Evolutionary conservation across 2,797 vertebrate genomes (phyloP), one percentile per base, ranked within the genome.

Genomic region (Ispidina lecontei): DNA sequence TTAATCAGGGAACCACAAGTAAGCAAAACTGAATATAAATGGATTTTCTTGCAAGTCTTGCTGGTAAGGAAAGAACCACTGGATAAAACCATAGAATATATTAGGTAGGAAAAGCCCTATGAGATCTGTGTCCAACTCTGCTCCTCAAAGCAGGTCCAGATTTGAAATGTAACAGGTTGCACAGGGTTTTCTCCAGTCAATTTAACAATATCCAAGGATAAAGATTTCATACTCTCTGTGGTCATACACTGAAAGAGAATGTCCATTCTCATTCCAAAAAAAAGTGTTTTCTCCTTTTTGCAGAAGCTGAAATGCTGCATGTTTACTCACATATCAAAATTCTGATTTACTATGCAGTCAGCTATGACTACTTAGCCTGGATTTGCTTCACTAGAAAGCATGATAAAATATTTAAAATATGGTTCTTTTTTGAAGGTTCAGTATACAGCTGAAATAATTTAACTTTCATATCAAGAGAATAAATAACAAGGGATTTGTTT

Each of bases 381-480:
- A 81, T 82, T 90, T 77, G 31, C 58, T 73, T 81, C 0, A 1
- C 69, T 74, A 62, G 71, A 82, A 91, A 88, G 84, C 46, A 47
- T 10, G 3, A 73, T 92, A 47, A 92, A 92, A 94, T 89, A 95
- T 84, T 94, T 77, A 95, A 74, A 29, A 41, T 69, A 49, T 77
- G 62, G 33, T 25, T 56, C 39, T 63, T 86, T 89, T 91, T 33
- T 68, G 41, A 93, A 89, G 14, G 35, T 9, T 64, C 74, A 79
- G 71, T 35, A 74, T 7, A 74, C 15, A 76, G 46, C 0, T 84
- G 41, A 81, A 94, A 92, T 51, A 2, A 82, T 62, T 93, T 73
- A 71, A 67, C 64, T 90, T 90, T 74, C 77, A 75, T 29, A 35
- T 79, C 82, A 76, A 86, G 39, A 79, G 62, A 93, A 55, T 52